A percentile compares a stretch with the other conserved stretches of the same genome.
Conservation (phyloP, 2,797 vertebrate genomes). For the Acanthurus leucopareius region DNA sequence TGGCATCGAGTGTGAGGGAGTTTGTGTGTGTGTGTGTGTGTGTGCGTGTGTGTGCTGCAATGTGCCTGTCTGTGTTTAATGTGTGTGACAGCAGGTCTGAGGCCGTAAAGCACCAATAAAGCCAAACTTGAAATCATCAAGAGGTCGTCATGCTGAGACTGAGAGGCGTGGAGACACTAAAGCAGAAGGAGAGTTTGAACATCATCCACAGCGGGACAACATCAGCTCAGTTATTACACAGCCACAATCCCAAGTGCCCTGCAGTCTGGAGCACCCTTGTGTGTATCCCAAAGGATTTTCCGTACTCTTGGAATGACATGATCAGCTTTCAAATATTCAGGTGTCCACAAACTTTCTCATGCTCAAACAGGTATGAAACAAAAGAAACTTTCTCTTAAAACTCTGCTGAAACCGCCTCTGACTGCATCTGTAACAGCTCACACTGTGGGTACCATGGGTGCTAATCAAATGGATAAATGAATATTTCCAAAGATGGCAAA, state of each 20-base stretch:
- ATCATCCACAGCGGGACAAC: slow-evolving; percentile 38
- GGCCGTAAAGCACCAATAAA: slow-evolving; percentile 82
- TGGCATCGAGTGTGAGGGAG: neutral
- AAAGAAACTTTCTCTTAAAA: neutral
- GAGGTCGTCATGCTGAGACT: slow-evolving; percentile 53
- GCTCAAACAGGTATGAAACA: neutral
- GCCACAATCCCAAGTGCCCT: neutral
- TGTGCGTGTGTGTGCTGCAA: neutral
- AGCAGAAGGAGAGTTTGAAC: slow-evolving; percentile 50
- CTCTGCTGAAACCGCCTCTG: neutral
- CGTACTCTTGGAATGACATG: neutral
- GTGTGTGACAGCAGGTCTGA: slow-evolving; percentile 78
- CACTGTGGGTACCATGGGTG: no score
- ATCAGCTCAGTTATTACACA: slow-evolving; percentile 27
- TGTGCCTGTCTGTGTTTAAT: slow-evolving; percentile 54
- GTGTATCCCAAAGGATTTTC: neutral
- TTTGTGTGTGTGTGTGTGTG: slow-evolving; percentile 1
- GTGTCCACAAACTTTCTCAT: neutral
- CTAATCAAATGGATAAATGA: no score
- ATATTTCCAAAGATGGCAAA: neutral
- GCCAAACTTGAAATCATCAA: slow-evolving; percentile 70
- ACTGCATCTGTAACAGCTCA: neutral
- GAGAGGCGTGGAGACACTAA: slow-evolving; percentile 52
- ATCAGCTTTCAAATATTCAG: neutral
- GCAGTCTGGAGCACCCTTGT: neutral